These are phyloP conservation scores for Characodon lateralis DNA, from an alignment of 2,797 vertebrate genomes.

Conservation along the genomic window DNA sequence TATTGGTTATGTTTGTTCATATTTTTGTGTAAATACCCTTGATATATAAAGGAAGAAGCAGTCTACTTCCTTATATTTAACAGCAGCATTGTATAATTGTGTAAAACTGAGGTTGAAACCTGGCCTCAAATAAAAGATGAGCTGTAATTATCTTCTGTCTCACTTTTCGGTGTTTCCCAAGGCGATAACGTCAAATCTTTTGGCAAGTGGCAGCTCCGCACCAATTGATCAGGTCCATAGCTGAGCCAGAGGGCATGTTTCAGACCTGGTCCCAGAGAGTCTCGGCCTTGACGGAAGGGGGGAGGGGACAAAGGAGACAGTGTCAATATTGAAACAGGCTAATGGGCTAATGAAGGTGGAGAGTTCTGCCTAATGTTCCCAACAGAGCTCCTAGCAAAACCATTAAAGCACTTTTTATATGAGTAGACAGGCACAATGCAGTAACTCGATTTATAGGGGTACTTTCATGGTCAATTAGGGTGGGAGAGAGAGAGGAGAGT, in stretches of 20 bases:
- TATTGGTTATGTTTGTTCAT: not conserved
- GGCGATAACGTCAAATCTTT: conserved; percentile 13
- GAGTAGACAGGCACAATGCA: conserved; percentile 74
- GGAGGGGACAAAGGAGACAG: conserved; percentile 68
- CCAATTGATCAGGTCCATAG: conserved; percentile 37
- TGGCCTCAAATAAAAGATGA: not conserved
- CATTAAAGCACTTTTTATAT: conserved; percentile 76
- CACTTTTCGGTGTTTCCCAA: conserved; percentile 18
- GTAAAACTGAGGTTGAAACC: not conserved
- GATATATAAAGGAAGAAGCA: not conserved
- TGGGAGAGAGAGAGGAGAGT: conserved; percentile 60
- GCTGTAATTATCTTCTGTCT: not conserved
- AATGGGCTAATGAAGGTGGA: conserved; percentile 74
- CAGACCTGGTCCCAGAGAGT: conserved; percentile 55
- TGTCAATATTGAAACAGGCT: conserved; percentile 76
- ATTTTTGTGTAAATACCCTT: not conserved
- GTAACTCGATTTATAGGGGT: conserved; percentile 74
- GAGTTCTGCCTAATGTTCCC: conserved; percentile 76
- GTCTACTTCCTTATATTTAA: not conserved
- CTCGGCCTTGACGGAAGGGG: conserved; percentile 50
- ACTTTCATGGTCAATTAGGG: conserved; percentile 77
- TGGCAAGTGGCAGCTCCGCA: conserved; percentile 5
- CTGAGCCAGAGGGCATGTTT: conserved; percentile 45
- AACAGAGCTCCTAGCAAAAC: conserved; percentile 75
- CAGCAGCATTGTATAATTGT: not conserved